phyloP scores from a whole-genome alignment of 1,140 invertebrate genomes.

The Sycophaga agraensis region DNA sequence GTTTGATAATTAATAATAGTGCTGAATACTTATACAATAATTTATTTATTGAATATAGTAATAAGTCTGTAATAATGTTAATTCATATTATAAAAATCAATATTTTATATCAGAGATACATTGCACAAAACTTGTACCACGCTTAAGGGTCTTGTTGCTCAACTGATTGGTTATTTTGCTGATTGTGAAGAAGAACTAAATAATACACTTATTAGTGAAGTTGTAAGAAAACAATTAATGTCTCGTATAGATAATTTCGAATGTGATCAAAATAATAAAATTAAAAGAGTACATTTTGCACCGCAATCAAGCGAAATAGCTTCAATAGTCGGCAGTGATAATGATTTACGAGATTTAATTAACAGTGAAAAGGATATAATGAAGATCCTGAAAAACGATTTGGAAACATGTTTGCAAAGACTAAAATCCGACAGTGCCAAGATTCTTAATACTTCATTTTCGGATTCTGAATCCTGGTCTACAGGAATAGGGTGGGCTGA shows the following conservation, averaged over 20 bases:
- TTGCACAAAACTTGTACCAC: conserved; percentile 61
- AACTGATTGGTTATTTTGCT: conserved; percentile 71
- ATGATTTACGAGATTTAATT: conserved; percentile 43
- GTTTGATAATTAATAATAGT: too few species aligned
- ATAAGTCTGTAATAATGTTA: neutral
- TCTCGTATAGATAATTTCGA: neutral
- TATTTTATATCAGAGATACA: conserved; percentile 58
- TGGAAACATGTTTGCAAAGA: conserved; percentile 66
- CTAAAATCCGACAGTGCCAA: conserved; percentile 69
- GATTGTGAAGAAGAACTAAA: conserved; percentile 77
- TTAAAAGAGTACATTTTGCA: conserved; percentile 67
- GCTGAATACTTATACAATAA: neutral
- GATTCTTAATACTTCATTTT: conserved; percentile 63
- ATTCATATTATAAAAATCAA: neutral
- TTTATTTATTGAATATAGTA: conserved; percentile 1
- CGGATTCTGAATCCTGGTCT: conserved; percentile 31
- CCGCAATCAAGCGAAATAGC: conserved; percentile 67
- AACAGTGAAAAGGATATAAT: conserved; percentile 60
- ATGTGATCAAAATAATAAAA: conserved; percentile 33
- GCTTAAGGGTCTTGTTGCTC: conserved; percentile 63
- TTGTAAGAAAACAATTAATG: conserved; percentile 54
- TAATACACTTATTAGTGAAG: conserved; percentile 68
- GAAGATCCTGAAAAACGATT: conserved; percentile 61
- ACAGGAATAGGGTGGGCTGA: conserved; percentile 12
- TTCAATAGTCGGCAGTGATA: conserved; percentile 62